Evolutionary conservation across 2,113 vertebrate species (phyloP).

Genomic region (Zingel zingel): DNA sequence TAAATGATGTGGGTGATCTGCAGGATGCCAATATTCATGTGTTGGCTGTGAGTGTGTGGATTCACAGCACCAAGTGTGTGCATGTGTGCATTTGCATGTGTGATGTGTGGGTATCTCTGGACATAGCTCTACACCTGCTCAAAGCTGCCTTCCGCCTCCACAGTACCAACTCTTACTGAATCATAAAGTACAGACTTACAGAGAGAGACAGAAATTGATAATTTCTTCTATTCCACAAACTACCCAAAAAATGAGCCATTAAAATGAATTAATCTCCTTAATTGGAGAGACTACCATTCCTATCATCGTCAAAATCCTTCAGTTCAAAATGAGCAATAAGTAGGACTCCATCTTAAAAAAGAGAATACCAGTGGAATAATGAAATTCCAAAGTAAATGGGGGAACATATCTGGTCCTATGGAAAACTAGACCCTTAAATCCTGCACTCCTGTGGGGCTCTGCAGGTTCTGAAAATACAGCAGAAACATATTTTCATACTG

Average conservation of each 20-base stretch:
- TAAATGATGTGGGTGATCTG: constrained; percentile 1
- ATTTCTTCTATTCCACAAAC: constrained; percentile 32
- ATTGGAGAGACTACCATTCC: constrained; percentile 3
- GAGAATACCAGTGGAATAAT: constrained; percentile 7
- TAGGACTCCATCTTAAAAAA: constrained; percentile 31
- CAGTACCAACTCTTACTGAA: not conserved
- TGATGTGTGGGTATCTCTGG: not conserved
- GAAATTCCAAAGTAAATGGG: constrained; percentile 24
- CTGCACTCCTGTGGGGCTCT: not conserved
- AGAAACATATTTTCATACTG: not conserved
- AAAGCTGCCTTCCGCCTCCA: constrained; percentile 1
- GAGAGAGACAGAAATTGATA: not conserved
- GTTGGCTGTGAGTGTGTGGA: not conserved
- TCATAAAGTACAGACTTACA: not conserved
- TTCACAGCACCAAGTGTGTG: not conserved
- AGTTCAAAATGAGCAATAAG: constrained; percentile 25
- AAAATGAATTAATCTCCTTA: constrained; percentile 26
- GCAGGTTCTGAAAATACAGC: not conserved
- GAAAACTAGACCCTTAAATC: not conserved
- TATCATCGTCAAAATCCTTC: constrained; percentile 22
- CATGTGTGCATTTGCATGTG: not conserved
- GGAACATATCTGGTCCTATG: constrained; percentile 9
- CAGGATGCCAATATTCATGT: constrained; percentile 7
- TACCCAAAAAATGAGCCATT: not conserved
- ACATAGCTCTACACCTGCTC: not conserved